These are phyloP conservation scores for Eubasilissa splendida DNA, from an alignment of 2,888 invertebrate species.

Conservation along the genomic window DNA sequence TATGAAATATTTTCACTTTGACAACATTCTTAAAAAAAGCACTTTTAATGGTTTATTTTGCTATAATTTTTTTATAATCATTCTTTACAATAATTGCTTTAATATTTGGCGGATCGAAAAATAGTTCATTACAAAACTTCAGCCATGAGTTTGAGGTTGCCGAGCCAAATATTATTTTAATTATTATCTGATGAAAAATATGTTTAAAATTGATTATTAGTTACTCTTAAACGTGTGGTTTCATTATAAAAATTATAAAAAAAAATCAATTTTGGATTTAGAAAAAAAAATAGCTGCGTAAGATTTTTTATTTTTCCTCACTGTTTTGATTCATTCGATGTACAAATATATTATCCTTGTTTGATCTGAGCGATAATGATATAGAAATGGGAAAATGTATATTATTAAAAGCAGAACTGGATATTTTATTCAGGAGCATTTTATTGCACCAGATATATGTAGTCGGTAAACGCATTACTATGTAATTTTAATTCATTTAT, in stretches of 20 bases:
- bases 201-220: too few species aligned
- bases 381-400: too few species aligned
- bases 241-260: background rate
- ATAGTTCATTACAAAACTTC: background rate
- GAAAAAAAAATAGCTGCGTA: constrained; percentile 21
- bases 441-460: background rate
- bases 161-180: constrained; percentile 11
- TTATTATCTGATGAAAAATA: background rate
- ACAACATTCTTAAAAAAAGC: too few species aligned
- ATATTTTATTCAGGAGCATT: too few species aligned
- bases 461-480: constrained; percentile 7
- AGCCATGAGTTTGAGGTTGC: constrained; percentile 19
- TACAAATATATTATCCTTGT: too few species aligned
- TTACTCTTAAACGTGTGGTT: too few species aligned
- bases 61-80: background rate
- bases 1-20: too few species aligned
- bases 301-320: background rate
- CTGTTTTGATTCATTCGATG: too few species aligned
- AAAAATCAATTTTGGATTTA: constrained; percentile 6
- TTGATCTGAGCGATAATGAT: too few species aligned
- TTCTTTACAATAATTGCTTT: background rate
- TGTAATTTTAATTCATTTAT: background rate
- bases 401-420: too few species aligned
- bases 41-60: background rate
- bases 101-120: too few species aligned